These are phyloP conservation scores for Ambastaia sidthimunki DNA, from an alignment of 2,797 vertebrate species.

Conservation along the genomic window DNA sequence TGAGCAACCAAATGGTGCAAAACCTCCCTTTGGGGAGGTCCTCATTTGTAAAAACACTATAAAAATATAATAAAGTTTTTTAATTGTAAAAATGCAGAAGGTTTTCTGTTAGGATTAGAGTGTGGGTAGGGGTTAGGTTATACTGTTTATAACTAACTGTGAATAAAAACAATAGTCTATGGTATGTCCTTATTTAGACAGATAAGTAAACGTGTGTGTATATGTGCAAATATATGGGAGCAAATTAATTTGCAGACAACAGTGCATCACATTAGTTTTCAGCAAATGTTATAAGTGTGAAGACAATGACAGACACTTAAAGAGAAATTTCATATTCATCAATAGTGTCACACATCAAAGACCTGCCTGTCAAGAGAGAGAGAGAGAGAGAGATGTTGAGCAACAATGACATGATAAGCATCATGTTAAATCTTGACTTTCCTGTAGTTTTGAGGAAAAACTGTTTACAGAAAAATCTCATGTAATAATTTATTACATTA, in stretches of 20 bases:
- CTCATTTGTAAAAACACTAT: no score
- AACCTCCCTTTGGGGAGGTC: no score
- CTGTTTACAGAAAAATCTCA: no score
- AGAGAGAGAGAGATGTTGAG: not conserved
- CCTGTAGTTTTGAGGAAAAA: not conserved
- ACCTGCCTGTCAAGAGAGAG: not conserved
- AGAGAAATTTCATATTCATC: constrained; percentile 29
- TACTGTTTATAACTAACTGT: no score
- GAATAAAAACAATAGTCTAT: no score
- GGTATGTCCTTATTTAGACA: no score
- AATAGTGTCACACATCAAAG: constrained; percentile 27
- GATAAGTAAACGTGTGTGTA: not conserved
- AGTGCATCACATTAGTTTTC: constrained; percentile 28
- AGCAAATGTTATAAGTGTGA: constrained; percentile 29
- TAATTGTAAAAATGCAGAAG: no score
- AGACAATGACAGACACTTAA: constrained; percentile 22
- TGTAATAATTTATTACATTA: not conserved
- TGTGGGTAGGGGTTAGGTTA: no score
- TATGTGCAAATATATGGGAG: constrained; percentile 1
- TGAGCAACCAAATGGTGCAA: no score
- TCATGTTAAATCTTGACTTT: constrained; percentile 1
- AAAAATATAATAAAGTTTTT: no score
- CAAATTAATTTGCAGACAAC: constrained; percentile 26
- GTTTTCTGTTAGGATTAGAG: no score
- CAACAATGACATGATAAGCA: not conserved